Conservation (phyloP, 1,140 invertebrate species). For the Lordiphosa mommai region DNA sequence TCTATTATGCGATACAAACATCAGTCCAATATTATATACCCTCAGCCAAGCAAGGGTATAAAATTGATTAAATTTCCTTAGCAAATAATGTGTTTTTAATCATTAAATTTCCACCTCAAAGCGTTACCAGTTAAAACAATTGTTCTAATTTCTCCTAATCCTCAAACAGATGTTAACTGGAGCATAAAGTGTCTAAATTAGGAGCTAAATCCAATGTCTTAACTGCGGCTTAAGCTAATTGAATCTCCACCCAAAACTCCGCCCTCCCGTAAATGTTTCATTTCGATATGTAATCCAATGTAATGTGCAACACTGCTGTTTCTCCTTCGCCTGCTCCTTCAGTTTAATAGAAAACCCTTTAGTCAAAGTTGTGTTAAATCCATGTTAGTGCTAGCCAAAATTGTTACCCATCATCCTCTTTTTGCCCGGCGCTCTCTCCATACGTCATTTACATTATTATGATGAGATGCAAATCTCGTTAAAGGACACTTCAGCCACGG, state of each 20-base stretch:
- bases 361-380: slow-evolving; percentile 52
- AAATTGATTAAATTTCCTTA: no score
- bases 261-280: background rate
- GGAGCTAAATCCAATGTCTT: background rate
- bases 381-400: slow-evolving; percentile 51
- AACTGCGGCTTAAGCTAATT: slow-evolving; percentile 6
- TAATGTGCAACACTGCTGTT: slow-evolving; percentile 4
- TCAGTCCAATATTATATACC: no score
- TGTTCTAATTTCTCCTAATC: no score
- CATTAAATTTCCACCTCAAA: no score
- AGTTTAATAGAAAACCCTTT: slow-evolving; percentile 46
- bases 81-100: no score
- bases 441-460: slow-evolving; percentile 74
- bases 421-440: background rate
- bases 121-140: no score
- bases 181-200: no score
- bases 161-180: no score
- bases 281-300: slow-evolving; percentile 11
- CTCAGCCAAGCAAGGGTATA: no score
- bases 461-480: slow-evolving; percentile 76
- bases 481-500: slow-evolving; percentile 66
- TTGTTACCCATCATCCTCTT: slow-evolving; percentile 20
- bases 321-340: slow-evolving; percentile 5
- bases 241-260: background rate
- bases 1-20: no score